Evolutionary conservation across 2,113 vertebrate species (phyloP).

Genomic region (Meleagris gallopavo): DNA sequence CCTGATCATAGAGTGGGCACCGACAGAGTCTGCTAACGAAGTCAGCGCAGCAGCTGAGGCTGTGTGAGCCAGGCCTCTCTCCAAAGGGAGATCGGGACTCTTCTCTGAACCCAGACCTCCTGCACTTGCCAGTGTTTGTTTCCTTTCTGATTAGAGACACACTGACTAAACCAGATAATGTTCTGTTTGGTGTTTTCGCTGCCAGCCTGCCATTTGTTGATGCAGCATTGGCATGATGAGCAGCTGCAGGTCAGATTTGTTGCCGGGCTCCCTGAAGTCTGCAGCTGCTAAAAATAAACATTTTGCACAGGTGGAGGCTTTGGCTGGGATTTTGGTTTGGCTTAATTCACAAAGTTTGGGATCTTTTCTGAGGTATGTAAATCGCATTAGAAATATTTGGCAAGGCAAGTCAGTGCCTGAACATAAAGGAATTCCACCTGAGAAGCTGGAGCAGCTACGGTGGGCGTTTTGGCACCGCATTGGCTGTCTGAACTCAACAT

Average conservation of each 20-base stretch:
- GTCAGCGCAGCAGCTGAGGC: rapidly evolving
- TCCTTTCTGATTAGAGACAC: neutral
- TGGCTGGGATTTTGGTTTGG: conserved; percentile 65
- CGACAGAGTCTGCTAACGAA: neutral
- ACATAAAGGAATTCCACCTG: conserved; percentile 43
- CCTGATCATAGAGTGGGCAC: neutral
- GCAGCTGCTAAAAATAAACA: conserved; percentile 70
- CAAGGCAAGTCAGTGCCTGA: conserved; percentile 54
- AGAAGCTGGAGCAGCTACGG: neutral
- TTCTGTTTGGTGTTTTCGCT: neutral
- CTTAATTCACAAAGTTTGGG: conserved; percentile 55
- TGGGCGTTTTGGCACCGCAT: neutral
- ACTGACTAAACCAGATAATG: neutral
- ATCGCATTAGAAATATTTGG: conserved; percentile 56
- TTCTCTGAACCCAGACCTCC: neutral
- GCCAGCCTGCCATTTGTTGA: conserved; percentile 62
- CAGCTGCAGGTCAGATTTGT: conserved; percentile 60
- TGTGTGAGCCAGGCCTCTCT: neutral
- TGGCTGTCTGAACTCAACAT: neutral
- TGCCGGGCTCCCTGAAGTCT: conserved; percentile 48
- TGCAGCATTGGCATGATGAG: conserved; percentile 29
- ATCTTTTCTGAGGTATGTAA: conserved; percentile 60
- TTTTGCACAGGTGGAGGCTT: conserved; percentile 63
- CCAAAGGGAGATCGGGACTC: neutral
- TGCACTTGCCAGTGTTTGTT: neutral